phyloP scores from a whole-genome alignment of 2,888 invertebrate species.

The Tridacna gigas region DNA sequence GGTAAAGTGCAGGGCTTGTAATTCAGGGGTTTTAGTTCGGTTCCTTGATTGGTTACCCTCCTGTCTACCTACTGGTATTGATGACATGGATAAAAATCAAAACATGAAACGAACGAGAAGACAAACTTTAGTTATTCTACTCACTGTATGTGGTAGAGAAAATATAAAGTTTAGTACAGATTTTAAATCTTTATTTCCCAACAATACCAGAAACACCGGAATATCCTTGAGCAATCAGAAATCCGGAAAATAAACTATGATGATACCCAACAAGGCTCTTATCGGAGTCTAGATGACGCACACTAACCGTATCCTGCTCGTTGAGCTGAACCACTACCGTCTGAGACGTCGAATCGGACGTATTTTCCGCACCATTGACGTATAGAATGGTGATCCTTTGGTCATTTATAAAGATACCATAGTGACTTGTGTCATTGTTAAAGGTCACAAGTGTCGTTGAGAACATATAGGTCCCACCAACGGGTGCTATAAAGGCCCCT shows the following conservation, averaged over 20 bases:
- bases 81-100: no score
- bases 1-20: no score
- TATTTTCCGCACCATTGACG: constrained; percentile 16
- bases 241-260: constrained; percentile 21
- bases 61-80: no score
- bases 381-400: constrained; percentile 13
- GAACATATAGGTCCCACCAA: constrained; percentile 28
- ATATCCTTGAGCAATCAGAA: constrained; percentile 11
- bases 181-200: not conserved
- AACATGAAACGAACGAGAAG: not conserved
- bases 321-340: constrained; percentile 16
- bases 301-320: constrained; percentile 14
- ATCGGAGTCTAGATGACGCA: constrained; percentile 17
- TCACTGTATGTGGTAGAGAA: not conserved
- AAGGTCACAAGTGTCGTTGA: constrained; percentile 23
- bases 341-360: constrained; percentile 7
- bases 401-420: constrained; percentile 19
- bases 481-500: constrained; percentile 16
- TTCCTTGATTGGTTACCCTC: no score
- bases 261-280: constrained; percentile 14
- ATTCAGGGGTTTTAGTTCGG: no score
- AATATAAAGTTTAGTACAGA: not conserved
- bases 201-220: constrained; percentile 1
- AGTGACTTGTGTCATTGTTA: constrained; percentile 16
- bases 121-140: not conserved